phyloP scores from a whole-genome alignment of 2,113 vertebrate genomes.

The Chloebia gouldiae region DNA sequence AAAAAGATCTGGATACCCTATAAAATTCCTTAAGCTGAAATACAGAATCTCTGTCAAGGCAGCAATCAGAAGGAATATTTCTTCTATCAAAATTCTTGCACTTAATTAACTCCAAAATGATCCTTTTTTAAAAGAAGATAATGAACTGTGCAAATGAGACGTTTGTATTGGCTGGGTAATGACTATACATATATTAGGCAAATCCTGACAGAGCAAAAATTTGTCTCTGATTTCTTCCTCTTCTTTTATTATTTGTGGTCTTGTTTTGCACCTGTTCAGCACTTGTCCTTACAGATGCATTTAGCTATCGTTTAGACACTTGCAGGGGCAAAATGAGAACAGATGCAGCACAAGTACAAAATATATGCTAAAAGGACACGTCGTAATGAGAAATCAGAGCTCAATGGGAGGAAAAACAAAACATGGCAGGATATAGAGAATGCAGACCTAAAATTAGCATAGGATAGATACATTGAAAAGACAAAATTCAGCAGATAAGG shows the following conservation, averaged over 20 bases:
- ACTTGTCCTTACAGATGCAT: slow-evolving; percentile 31
- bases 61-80: background rate
- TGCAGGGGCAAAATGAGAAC: slow-evolving; percentile 9
- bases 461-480: slow-evolving; percentile 11
- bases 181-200: background rate
- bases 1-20: background rate
- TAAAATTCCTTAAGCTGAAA: background rate
- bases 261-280: slow-evolving; percentile 31
- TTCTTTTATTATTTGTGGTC: slow-evolving; percentile 19
- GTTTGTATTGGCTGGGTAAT: background rate
- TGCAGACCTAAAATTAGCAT: slow-evolving; percentile 35
- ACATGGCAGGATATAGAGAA: slow-evolving; percentile 11
- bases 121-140: background rate
- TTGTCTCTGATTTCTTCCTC: slow-evolving; percentile 15
- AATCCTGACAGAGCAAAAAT: slow-evolving; percentile 10
- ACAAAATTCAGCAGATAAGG: slow-evolving; percentile 41
- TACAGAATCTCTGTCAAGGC: background rate
- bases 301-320: slow-evolving; percentile 2
- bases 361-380: slow-evolving; percentile 17
- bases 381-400: slow-evolving; percentile 25
- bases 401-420: slow-evolving; percentile 24
- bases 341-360: slow-evolving; percentile 47
- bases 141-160: background rate
- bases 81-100: background rate
- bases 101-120: background rate